Percentiles rank a stretch among this genome's conserved stretches.
phyloP scores from a whole-genome alignment of 2,888 invertebrate species.

The Mesorhabditis spiculigera region DNA sequence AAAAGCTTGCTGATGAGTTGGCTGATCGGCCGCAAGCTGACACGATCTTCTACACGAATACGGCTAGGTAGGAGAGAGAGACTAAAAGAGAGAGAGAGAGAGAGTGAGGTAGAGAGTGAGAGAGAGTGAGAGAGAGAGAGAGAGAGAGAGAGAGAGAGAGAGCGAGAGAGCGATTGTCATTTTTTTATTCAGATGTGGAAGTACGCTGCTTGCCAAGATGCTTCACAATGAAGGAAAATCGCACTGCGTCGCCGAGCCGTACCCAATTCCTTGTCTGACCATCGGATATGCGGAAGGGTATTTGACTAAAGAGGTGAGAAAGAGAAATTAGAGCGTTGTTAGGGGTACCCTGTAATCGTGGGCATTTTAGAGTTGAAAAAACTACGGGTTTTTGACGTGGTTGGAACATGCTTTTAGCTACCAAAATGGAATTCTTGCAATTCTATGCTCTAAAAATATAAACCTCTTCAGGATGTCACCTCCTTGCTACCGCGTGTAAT shows the following conservation, averaged over 20 bases:
- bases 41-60: background rate
- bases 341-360: background rate
- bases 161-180: background rate
- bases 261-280: background rate
- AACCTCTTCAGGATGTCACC: background rate
- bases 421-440: too few species aligned
- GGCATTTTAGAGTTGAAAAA: background rate
- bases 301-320: background rate
- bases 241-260: background rate
- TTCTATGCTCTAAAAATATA: too few species aligned
- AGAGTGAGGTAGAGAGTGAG: background rate
- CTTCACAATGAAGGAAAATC: background rate
- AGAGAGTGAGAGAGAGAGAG: background rate
- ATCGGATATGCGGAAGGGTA: background rate
- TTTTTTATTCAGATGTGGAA: background rate
- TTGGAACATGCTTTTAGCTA: too few species aligned
- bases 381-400: too few species aligned
- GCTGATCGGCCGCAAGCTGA: background rate
- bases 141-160: background rate
- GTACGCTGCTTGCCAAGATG: background rate
- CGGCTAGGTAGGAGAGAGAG: constrained; percentile 1
- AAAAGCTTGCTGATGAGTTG: constrained; percentile 1
- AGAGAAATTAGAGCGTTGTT: background rate
- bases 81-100: background rate
- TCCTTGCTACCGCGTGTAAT: background rate